phyloP scores from a whole-genome alignment of 2,797 vertebrate genomes.

The Pseudochaenichthys georgianus region DNA sequence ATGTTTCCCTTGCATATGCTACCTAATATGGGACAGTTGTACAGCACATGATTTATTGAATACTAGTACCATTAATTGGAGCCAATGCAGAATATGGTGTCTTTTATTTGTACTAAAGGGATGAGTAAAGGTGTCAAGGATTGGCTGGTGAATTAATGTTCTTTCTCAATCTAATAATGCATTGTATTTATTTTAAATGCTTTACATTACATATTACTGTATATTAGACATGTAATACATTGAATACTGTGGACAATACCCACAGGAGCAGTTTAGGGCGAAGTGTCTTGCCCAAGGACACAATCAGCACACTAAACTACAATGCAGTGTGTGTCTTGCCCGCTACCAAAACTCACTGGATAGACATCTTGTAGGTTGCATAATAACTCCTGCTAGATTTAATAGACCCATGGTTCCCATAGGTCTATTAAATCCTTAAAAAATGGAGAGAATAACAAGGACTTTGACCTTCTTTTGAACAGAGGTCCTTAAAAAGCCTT shows the following conservation, averaged over 20 bases:
- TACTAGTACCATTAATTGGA: background rate
- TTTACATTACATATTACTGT: no score
- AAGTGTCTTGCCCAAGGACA: no score
- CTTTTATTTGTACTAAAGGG: background rate
- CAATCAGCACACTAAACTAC: no score
- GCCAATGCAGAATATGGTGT: background rate
- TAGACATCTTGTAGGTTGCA: background rate
- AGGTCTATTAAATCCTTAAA: no score
- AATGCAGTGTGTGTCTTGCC: background rate
- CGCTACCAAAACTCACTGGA: background rate
- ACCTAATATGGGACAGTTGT: background rate
- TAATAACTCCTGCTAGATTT: background rate
- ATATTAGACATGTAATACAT: no score
- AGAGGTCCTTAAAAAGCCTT: no score
- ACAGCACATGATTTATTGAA: background rate
- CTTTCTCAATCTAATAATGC: background rate
- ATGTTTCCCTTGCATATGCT: background rate
- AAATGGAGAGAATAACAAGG: no score
- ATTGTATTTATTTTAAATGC: no score
- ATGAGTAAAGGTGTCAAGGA: background rate
- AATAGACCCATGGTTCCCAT: no score
- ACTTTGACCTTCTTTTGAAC: no score
- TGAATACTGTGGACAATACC: no score
- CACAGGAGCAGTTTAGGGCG: no score
- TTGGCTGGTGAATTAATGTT: background rate